Base-by-base conservation (phyloP, 2,888 invertebrate species). In the Omphaloscelis lunosa region DNA sequence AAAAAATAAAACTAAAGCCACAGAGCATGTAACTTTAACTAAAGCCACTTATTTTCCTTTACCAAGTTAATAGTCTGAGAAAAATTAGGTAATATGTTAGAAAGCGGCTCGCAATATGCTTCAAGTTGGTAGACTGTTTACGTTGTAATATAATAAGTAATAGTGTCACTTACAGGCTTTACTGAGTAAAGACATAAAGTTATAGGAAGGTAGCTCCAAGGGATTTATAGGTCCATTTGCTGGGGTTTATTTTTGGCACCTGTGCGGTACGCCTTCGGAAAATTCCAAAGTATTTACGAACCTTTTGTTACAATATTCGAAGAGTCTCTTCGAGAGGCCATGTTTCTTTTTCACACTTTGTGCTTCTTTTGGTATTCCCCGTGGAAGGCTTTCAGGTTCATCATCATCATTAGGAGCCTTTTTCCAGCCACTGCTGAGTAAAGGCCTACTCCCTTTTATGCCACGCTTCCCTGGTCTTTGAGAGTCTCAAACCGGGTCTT, bases 81-180 rank as follows among this genome's bases (percentile, higher is more conserved):
- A 79, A 79, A 82, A 83, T 75, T 69, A 63, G 58, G 75, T 53
- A 61, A 80, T 80, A 70, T 73, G 59, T 80, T 61, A 63, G 48
- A 62, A 77, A 71, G 59, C 62, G 76, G 34, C 62, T 58, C 68
- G 72, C 83, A 83, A 84, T 74, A 84, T 75, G 66, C 74, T 84
- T 75, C 72, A 71, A 70, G 41, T 53, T 66, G 34, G 65, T 48
- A 27, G 58, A 80, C 15, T 62, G 62, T 79, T 74, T 75, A 79
- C 83, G 75, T 72, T 59, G 74, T 83, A 73, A 83, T 80, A 74
- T 78, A 70, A 84, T 75, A 75, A 75, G 67, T 75, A 71, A 84
- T 69, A 74, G 76, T 75, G 80, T 70, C 77, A 65, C 83, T 83
- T 73, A 71, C 80, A 77, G 61, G n/a, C 71, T 8, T 63, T 58